Evolutionary conservation across 2,888 invertebrate species (phyloP), one percentile per base, ranked within the genome.

Genomic region (Rambutsinella grinnellia): DNA sequence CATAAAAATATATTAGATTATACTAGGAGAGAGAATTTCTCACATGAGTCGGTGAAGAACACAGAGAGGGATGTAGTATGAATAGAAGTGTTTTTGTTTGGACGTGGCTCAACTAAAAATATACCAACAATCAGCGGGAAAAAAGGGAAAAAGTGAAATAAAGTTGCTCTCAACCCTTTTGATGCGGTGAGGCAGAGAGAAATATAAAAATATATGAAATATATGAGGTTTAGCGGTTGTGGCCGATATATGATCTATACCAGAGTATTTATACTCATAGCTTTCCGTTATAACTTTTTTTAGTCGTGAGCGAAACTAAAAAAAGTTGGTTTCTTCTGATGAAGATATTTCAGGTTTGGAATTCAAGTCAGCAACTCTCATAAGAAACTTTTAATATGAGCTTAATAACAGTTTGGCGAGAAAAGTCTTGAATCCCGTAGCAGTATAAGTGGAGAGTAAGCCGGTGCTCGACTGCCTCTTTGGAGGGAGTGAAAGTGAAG

Each of bases 331-430:
- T 53, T 53, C 49, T 57, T 69, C 57, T 74, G 60, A 74, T 74
- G 27, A 74, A 74, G 66, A 74, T 74, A 74, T 74, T 74, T 74
- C 36, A 36, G 36, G 5, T 36, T 36, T 28, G 26, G 74, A 63
- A 74, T 74, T 74, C 74, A 67, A 74, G 74, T 74, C 74, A 74
- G 74, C 67, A 28, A 66, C 53, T 61, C 74, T 67, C 74, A 74
- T 74, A 74, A 74, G 74, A 74, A 74, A 74, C 67, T 74, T 74
- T 74, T 74, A 74, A 74, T 74, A 74, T 74, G 74, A 67, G 74
- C 74, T 74, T 74, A 67, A 74, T 67, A 74, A 74, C 66, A 67
- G 66, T 67, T 67, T 53, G 61, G 65, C 66, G 51, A 36, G 36
- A 36, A 36, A 36, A 36, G 6, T 36, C 36, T 36, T 36, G 36